Percentiles rank a stretch among this genome's conserved stretches.
Evolutionary conservation across 2,888 invertebrate species (phyloP).

Genomic region (Prenolepis imparis): DNA sequence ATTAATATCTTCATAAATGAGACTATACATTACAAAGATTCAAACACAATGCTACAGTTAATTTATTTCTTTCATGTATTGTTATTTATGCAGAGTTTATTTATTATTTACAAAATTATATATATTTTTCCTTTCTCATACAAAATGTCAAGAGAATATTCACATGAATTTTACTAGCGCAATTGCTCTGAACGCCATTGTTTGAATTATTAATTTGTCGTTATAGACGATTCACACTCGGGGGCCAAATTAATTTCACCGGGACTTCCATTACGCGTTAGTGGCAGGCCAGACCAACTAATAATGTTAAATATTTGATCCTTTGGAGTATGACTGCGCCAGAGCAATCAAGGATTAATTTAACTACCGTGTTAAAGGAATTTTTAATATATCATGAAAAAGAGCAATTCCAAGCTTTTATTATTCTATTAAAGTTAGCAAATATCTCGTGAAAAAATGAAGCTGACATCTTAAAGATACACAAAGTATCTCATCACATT

Average conservation of each 20-base stretch:
- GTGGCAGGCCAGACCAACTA: conserved; percentile 48
- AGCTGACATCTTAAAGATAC: background rate
- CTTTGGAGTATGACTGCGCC: conserved; percentile 36
- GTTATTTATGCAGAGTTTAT: conserved; percentile 8
- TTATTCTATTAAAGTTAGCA: conserved; percentile 37
- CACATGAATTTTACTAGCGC: conserved; percentile 31
- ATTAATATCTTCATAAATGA: background rate
- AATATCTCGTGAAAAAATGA: background rate
- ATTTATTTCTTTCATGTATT: background rate
- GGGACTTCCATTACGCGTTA: conserved; percentile 54
- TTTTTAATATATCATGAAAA: conserved; percentile 41
- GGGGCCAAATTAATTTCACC: conserved; percentile 49
- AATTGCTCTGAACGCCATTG: conserved; percentile 17
- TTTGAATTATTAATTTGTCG: conserved; percentile 46
- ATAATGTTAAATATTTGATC: conserved; percentile 55
- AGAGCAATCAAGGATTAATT: conserved; percentile 54
- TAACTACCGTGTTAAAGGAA: conserved; percentile 47
- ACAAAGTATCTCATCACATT: background rate
- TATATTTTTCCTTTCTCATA: background rate
- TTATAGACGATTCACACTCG: conserved; percentile 52
- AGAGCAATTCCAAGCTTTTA: conserved; percentile 3
- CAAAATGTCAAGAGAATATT: background rate
- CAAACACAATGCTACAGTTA: background rate
- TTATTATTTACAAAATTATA: background rate
- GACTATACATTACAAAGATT: background rate